Evolutionary conservation across 2,113 vertebrate genomes (phyloP).

Genomic region (Leucosticte australis): DNA sequence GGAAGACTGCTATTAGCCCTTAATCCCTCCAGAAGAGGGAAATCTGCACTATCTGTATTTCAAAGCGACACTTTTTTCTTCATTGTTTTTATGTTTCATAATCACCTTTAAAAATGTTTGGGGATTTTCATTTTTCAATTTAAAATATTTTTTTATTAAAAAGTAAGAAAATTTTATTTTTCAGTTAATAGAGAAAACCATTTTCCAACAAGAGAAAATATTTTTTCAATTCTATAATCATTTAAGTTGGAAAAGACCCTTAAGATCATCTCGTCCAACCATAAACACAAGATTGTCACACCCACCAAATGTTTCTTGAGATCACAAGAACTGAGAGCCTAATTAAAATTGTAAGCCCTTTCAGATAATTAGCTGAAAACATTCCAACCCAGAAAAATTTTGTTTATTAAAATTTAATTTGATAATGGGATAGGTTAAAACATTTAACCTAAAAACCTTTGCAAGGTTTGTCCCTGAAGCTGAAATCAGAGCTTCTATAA

Average conservation of each 20-base stretch:
- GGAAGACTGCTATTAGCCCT: background rate
- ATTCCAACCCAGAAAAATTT: background rate
- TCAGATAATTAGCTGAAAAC: background rate
- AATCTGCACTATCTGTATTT: background rate
- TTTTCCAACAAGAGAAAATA: background rate
- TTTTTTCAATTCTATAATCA: background rate
- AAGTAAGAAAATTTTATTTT: background rate
- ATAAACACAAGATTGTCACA: background rate
- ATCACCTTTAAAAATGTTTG: background rate
- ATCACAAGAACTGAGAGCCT: background rate
- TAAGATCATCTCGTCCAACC: background rate
- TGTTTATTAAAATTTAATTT: background rate
- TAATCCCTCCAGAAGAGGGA: background rate
- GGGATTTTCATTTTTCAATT: background rate
- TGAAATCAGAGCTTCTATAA: background rate
- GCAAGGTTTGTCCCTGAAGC: background rate
- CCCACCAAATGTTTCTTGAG: background rate
- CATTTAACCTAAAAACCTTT: background rate
- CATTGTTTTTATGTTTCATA: background rate
- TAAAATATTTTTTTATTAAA: background rate
- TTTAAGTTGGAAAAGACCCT: background rate
- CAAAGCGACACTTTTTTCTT: background rate
- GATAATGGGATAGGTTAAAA: background rate
- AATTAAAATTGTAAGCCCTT: background rate
- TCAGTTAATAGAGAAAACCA: background rate